Evolutionary conservation across 1,140 invertebrate species (phyloP).

Genomic region (Orchestia grillus): DNA sequence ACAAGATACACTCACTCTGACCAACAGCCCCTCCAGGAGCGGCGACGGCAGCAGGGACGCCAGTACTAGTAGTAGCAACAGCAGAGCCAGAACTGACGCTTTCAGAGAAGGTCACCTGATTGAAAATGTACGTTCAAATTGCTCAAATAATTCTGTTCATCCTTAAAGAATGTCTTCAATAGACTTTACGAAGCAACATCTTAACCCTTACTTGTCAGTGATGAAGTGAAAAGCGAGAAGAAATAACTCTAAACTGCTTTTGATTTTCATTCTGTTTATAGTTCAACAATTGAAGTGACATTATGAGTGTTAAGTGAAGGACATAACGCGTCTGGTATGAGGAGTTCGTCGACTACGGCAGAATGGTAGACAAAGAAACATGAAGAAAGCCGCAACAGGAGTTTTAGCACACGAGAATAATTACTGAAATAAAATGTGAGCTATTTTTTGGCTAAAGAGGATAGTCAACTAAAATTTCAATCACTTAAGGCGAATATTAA

Average conservation of each 20-base stretch:
- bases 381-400: too few species aligned
- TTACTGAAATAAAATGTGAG: too few species aligned
- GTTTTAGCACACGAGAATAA: too few species aligned
- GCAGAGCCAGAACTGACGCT: not conserved
- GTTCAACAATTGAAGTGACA: not conserved
- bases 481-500: too few species aligned
- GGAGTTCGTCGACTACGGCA: too few species aligned
- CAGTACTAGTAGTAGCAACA: not conserved
- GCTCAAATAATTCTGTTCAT: not conserved
- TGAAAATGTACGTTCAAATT: not conserved
- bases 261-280: not conserved
- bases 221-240: not conserved
- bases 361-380: too few species aligned
- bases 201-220: not conserved
- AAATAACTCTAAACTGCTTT: not conserved
- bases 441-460: too few species aligned
- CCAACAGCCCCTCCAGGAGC: not conserved
- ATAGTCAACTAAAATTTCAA: too few species aligned
- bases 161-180: not conserved
- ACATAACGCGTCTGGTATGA: not conserved
- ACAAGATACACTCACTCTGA: not conserved
- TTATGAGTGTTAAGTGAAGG: not conserved
- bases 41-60: not conserved
- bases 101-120: slow-evolving; percentile 18
- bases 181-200: not conserved